These are phyloP conservation scores for Drosophila setifemur DNA, from an alignment of 1,140 invertebrate species.

Conservation along the genomic window DNA sequence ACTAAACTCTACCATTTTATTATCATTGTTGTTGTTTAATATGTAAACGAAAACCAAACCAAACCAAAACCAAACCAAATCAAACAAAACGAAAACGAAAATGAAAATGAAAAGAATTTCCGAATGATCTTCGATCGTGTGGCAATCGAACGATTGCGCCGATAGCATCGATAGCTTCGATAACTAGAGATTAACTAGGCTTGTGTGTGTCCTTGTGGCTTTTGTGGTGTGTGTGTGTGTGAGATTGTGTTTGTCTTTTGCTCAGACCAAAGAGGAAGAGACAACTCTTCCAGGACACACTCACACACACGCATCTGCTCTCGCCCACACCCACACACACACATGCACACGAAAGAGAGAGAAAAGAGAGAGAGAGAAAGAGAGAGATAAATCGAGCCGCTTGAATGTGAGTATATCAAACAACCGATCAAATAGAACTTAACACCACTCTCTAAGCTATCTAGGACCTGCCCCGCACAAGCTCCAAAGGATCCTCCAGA, in stretches of 20 bases:
- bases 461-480: conserved; percentile 11
- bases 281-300: conserved; percentile 12
- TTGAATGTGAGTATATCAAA: conserved; percentile 43
- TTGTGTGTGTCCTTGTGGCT: conserved; percentile 27
- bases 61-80: conserved; percentile 8
- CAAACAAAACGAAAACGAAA: conserved; percentile 8
- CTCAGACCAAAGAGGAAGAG: neutral
- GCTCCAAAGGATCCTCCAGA: neutral
- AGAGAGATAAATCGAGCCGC: conserved; percentile 22
- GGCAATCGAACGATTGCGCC: conserved; percentile 21
- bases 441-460: conserved; percentile 26
- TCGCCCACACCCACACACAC: conserved; percentile 3
- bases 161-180: conserved; percentile 17
- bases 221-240: conserved; percentile 17
- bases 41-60: conserved; percentile 56
- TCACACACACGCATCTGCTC: neutral
- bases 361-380: conserved; percentile 19
- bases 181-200: conserved; percentile 26
- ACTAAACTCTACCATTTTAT: conserved; percentile 79
- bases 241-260: conserved; percentile 2
- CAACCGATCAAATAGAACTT: neutral
- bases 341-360: neutral
- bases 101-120: neutral
- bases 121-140: conserved; percentile 30
- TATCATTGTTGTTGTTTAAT: conserved; percentile 77